A percentile compares a stretch with the other conserved stretches of the same genome.
Evolutionary conservation across 2,888 invertebrate genomes (phyloP).

Genomic region (Saturnia pavonia): DNA sequence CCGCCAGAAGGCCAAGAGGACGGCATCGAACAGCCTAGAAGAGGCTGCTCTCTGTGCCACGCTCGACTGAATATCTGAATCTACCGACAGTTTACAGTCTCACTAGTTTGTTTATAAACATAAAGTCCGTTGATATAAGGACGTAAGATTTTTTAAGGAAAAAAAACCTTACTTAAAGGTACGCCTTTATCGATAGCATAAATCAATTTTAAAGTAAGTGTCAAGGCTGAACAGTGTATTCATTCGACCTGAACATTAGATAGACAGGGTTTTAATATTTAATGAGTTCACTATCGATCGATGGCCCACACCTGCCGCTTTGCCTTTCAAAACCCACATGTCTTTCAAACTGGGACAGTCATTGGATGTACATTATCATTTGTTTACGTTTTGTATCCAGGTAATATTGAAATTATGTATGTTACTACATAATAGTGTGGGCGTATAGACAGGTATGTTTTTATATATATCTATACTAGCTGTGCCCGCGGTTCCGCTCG

Average conservation of each 20-base stretch:
- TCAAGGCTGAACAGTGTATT: conserved; percentile 42
- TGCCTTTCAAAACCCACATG: conserved; percentile 37
- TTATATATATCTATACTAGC: too few relatives aligned
- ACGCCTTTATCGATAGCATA: background rate
- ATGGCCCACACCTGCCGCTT: conserved; percentile 48
- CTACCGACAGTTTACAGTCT: too few relatives aligned
- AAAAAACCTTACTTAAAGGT: background rate
- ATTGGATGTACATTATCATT: conserved; percentile 30
- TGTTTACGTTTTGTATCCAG: conserved; percentile 22
- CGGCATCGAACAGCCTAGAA: too few relatives aligned
- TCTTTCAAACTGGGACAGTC: conserved; percentile 44
- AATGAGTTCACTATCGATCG: conserved; percentile 65
- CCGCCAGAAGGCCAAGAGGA: too few relatives aligned
- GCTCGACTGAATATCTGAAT: too few relatives aligned
- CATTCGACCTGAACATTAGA: conserved; percentile 51
- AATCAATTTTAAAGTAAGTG: background rate
- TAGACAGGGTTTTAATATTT: conserved; percentile 71
- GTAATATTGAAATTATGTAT: background rate
- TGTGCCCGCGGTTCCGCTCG: too few relatives aligned
- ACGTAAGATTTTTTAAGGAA: background rate
- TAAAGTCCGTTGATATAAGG: background rate
- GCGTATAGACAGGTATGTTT: too few relatives aligned
- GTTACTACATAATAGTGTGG: background rate
- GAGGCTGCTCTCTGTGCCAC: too few relatives aligned
- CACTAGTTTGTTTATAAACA: too few relatives aligned